phyloP scores from a whole-genome alignment of 2,888 invertebrate genomes.

The Drosophila robusta region DNA sequence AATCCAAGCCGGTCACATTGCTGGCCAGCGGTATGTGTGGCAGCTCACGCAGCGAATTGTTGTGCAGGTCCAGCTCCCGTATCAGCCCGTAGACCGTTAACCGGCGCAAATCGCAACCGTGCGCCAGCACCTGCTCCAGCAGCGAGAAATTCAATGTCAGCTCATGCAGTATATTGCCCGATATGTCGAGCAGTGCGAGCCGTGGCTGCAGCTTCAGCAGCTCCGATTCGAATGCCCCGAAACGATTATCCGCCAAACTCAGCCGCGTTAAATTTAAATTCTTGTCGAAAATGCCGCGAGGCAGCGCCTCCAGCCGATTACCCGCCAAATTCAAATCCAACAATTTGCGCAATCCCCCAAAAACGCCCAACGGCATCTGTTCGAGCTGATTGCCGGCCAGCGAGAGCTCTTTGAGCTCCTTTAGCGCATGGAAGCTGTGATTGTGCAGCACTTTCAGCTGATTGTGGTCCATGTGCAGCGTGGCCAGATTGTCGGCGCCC shows the following conservation, averaged over 20 bases:
- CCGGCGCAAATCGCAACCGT: slow-evolving; percentile 81
- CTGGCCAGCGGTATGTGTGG: slow-evolving; percentile 81
- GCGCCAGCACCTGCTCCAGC: slow-evolving; percentile 70
- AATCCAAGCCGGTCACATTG: slow-evolving; percentile 80
- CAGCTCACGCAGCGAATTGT: slow-evolving; percentile 82
- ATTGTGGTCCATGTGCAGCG: slow-evolving; percentile 75
- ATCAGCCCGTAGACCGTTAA: slow-evolving; percentile 78
- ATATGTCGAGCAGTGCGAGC: slow-evolving; percentile 77
- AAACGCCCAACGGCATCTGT: slow-evolving; percentile 70
- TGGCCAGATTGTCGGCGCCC: slow-evolving; percentile 83
- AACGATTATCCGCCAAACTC: slow-evolving; percentile 76
- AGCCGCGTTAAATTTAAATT: slow-evolving; percentile 81
- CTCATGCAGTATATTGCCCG: slow-evolving; percentile 81
- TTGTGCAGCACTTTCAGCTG: slow-evolving; percentile 75
- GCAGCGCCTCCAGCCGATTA: slow-evolving; percentile 74
- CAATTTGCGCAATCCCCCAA: slow-evolving; percentile 75
- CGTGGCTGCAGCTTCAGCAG: slow-evolving; percentile 76
- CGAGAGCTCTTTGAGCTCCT: slow-evolving; percentile 81
- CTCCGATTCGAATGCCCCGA: slow-evolving; percentile 81
- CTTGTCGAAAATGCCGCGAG: slow-evolving; percentile 79
- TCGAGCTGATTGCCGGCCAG: slow-evolving; percentile 78
- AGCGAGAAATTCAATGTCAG: slow-evolving; percentile 78
- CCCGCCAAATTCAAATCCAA: slow-evolving; percentile 77
- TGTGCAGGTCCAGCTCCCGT: slow-evolving; percentile 79
- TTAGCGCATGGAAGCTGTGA: slow-evolving; percentile 82